Base-by-base conservation (phyloP, 2,888 invertebrate genomes). In the Drosophila quasianomalipes region DNA sequence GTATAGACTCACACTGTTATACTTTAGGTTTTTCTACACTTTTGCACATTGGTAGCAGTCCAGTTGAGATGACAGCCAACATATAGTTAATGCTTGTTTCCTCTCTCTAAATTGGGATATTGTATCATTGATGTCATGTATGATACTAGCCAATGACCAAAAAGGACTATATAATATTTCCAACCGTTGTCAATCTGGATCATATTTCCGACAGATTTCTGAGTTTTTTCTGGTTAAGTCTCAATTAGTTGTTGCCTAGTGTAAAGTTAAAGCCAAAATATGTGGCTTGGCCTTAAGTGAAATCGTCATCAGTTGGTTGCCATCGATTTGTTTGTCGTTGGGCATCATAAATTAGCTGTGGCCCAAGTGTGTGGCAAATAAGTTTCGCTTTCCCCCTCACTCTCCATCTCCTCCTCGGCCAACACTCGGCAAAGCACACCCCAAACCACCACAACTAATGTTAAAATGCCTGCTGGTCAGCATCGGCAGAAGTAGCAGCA, bases 281-380 rank as follows among this genome's bases (percentile, higher is more conserved):
- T 51, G 39, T 39, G 12, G 57, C 59, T 71, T 71, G 67, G 31
- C 49, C 55, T 71, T 60, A 69, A 54, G 61, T 33, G 14, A 30
- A 22, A 63, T 75, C 71, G 62, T 66, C 70, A 75, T 66, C 76
- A 62, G 78, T 68, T 79, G 79, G 44, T 64, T 41, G 70, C 66
- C 64, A 81, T 83, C 82, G 82, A 82, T 82, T 76, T 65, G 61
- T 60, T 74, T 67, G 73, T 61, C 66, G 75, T 66, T 72, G 70
- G 57, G 57, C 87, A 76, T 76, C 83, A 89, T 85, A 89, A 85
- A 85, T 85, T 79, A 86, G 76, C 63, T 37, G 12, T 53, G 73
- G 52, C 52, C 28, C 61, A 28, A 76, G 54, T 73, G 77, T 70
- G 65, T 77, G 81, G 67, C 79, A 68, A 76, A 79, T 79, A 77